Base-by-base conservation (phyloP, 2,888 invertebrate species). In the Fissipunctia ypsillon region DNA sequence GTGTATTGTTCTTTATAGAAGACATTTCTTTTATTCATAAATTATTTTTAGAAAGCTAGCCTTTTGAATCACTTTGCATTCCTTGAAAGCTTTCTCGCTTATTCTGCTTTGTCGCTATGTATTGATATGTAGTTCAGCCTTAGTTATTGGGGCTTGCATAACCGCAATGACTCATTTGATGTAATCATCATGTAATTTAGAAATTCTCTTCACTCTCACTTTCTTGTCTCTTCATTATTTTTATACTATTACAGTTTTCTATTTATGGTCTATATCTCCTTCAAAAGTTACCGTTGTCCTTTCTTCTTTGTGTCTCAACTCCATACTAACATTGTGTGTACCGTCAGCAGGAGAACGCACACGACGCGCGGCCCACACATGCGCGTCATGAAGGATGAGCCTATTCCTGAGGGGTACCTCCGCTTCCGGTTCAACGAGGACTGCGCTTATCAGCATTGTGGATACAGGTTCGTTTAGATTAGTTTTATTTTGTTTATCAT, bases 381-480 rank as follows among this genome's bases (percentile, higher is more conserved):
- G 97, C 95, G 98, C 41, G 97, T 98, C 88, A 94, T 98, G 82
- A 98, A 99, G 89, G 99, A 99, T 88, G 99, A 99, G 89, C 98
- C 98, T 0, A 98, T 99, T 19, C 99, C 99, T 9, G 98, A 98
- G 71, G 99, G 99, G 0, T 99, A 99, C 91, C 96, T 98, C 2
- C 97, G 99, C 82, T 99, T 98, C 94, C 97, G 98, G 87, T 99
- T 99, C 94, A 99, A 99, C 89, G 98, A 99, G 91, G 99, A 99
- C 94, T 99, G 99, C 88, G 97, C 98, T 76, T 99, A 99, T 89
- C 97, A 97, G 76, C 98, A 98, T 86, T 99, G 99, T 91, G 98
- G 99, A 69, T 99, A 99, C 92, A 95, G 96, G 96, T 96, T 70
- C 69, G 84, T 70, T 71, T 3, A 0, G 16, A 35, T 16, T 7